Conservation (phyloP, 2,113 vertebrate genomes). For the Corythoichthys intestinalis region DNA sequence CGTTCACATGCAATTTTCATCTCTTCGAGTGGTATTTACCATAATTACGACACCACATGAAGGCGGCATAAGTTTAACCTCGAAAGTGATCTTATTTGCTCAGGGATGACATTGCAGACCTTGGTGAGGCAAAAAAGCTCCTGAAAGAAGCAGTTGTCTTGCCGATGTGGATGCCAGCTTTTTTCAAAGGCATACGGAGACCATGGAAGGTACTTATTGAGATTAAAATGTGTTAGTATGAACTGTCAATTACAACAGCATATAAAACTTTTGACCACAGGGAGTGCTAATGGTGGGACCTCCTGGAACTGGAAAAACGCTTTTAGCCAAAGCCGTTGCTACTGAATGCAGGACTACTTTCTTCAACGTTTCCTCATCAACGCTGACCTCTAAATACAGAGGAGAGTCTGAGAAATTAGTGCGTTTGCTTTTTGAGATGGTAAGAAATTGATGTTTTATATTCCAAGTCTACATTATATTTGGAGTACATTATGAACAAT, state of each 20-base stretch:
- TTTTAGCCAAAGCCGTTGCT: slow-evolving; percentile 94
- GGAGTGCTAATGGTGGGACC: slow-evolving; percentile 97
- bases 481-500: background rate
- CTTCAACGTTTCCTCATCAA: slow-evolving; percentile 96
- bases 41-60: too few species aligned
- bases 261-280: slow-evolving; percentile 54
- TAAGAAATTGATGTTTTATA: slow-evolving; percentile 47
- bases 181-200: slow-evolving; percentile 96
- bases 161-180: slow-evolving; percentile 99
- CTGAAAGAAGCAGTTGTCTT: slow-evolving; percentile 95
- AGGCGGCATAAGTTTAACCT: background rate
- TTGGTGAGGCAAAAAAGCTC: slow-evolving; percentile 93
- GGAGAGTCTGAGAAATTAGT: slow-evolving; percentile 98
- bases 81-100: background rate
- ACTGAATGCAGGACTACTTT: slow-evolving; percentile 98
- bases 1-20: too few species aligned
- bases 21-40: too few species aligned
- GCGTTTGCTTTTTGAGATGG: slow-evolving; percentile 97
- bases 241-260: background rate
- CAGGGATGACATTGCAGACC: slow-evolving; percentile 95
- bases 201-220: slow-evolving; percentile 83
- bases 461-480: background rate
- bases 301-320: slow-evolving; percentile 94
- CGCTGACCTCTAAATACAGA: slow-evolving; percentile 96
- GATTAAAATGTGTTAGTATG: background rate